Base-by-base conservation (phyloP, 2,888 invertebrate species). In the Didymodactylos carnosus region DNA sequence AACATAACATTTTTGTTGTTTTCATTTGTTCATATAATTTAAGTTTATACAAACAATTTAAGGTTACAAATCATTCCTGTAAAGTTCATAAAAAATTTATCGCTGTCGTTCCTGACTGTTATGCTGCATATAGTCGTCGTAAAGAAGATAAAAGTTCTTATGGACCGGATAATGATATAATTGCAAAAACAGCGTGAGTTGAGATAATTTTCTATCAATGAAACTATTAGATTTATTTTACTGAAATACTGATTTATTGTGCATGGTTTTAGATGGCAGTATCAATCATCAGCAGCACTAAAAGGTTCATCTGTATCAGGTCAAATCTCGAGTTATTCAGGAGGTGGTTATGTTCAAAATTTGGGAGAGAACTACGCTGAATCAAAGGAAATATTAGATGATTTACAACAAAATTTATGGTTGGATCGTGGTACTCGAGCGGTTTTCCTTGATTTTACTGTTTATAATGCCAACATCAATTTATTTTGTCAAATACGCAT, bases 401-500 rank as follows among this genome's bases (percentile, higher is more conserved):
- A 82, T 0, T 80, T 89, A 5, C 85, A 85, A 77, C 76, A 84
- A 0, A 81, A 83, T 71, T 79, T 77, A 51, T 90, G 90, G 90
- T 85, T 90, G 69, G 86, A 86, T 72, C 83, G 88, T 53, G 88
- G 87, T 0, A 89, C 89, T 0, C 83, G 90, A 77, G 86, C 86
- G 0, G 82, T 90, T 25, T 86, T 90, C 76, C 79, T 90, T 0
- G 90, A 90, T 80, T 89, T 90, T 79, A 87, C 87, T 13, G 84
- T 89, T 39, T 90, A 88, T 82, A 90, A 90, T 80, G 87, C 87
- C 0, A 90, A 90, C 81, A 84, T 88, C 73, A 88, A 90, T 80
- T 82, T 89, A 25, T 88, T 89, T 82, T 87, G 87, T 78, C 85
- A 87, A 49, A 83, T 86, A 53, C 87, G 87, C 88, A 88, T 82